Evolutionary conservation across 2,797 vertebrate genomes (phyloP), one percentile per base, ranked within the genome.

Genomic region (Crax fasciolata): DNA sequence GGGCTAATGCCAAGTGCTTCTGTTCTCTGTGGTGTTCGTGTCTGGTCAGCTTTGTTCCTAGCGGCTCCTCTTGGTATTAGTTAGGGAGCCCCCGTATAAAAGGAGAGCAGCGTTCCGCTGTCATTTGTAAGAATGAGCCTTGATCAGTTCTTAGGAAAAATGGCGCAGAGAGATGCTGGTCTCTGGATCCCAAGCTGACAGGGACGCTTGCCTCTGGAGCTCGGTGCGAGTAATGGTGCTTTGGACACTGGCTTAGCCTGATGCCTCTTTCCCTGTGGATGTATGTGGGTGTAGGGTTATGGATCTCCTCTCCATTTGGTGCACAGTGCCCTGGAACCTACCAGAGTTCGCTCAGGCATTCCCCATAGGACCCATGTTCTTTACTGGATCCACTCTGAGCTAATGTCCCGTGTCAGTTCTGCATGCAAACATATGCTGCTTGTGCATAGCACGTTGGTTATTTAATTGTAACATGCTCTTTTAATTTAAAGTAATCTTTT

Each of bases 361-460:
- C 30, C 11, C n/a, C 16, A 4, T 41, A 32, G 19, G 25, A 41
- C 19, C 11, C 4, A 2, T n/a, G 25, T 27, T 66, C 19, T 61
- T 66, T 16, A 55, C 19, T 38, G 23, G 32, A 54, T 9, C 35
- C 68, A 6, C 32, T 59, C 39, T 25, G 18, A 83, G 35, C 9
- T 67, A 35, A 17, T 57, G 68, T 84, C 81, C 79, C 20, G 24
- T 54, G 46, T n/a, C 18, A 49, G 2, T 61, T 94, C 54, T 67
- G 25, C 32, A 17, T 28, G 17, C 44, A 75, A 46, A 59, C 0
- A 13, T 0, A 0, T 63, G 39, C 14, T 67, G 54, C 59, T 41
- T 70, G 19, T 65, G 57, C 23, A 18, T n/a, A 54, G 27, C 27
- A 55, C 6, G 4, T 5, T 27, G 12, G 44, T 54, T 46, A 1